Percentiles rank a stretch among this genome's conserved stretches.
Evolutionary conservation across 2,113 vertebrate genomes (phyloP).

Genomic region (Piaya cayana): DNA sequence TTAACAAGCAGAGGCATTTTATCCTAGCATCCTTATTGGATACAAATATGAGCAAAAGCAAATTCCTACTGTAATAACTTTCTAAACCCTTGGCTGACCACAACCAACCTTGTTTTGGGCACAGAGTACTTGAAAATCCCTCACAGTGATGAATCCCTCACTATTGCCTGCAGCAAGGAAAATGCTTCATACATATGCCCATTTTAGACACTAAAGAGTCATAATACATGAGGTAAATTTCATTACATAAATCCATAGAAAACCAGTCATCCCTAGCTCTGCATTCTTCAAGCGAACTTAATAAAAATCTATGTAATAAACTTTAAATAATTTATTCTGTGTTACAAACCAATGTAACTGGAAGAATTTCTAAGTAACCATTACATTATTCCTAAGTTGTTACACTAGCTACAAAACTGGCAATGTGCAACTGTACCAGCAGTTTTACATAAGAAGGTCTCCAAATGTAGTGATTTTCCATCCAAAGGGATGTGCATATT

Average conservation of each 20-base stretch:
- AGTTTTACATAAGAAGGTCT: neutral
- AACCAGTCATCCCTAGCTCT: neutral
- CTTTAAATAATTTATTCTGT: neutral
- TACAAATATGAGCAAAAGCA: neutral
- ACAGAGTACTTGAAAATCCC: neutral
- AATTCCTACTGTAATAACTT: neutral
- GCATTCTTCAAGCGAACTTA: neutral
- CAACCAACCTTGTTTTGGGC: neutral
- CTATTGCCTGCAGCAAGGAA: neutral
- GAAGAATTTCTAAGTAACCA: neutral
- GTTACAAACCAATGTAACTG: neutral
- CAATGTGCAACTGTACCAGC: rapidly evolving
- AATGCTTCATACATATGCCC: neutral
- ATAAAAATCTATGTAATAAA: neutral
- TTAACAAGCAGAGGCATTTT: neutral
- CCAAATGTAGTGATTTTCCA: neutral
- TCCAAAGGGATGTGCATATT: neutral
- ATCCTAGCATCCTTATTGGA: neutral
- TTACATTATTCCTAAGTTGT: neutral
- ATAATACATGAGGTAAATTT: neutral
- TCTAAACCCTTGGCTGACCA: neutral
- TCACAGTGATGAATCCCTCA: neutral
- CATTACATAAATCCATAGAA: neutral
- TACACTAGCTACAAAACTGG: neutral
- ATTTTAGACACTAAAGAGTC: neutral